phyloP scores from a whole-genome alignment of 2,797 vertebrate species.

The Pangasius mekongensis region DNA sequence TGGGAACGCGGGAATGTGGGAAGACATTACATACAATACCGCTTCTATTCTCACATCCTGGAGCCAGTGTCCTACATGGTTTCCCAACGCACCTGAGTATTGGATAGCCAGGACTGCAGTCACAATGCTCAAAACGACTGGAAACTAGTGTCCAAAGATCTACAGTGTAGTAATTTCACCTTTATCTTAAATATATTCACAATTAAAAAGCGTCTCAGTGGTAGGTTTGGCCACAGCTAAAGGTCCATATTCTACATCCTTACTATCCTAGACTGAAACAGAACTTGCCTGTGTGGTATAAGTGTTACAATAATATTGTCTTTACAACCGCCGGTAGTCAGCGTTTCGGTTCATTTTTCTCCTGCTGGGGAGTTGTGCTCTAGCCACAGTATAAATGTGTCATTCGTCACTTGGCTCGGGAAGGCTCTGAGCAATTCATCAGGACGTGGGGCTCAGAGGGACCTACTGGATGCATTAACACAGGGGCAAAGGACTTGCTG shows the following conservation, averaged over 20 bases:
- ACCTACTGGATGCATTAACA: conserved; percentile 35
- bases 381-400: not conserved
- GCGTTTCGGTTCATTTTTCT: conserved; percentile 48
- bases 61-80: too few species aligned
- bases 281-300: conserved; percentile 49
- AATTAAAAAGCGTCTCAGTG: not conserved
- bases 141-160: not conserved
- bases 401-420: conserved; percentile 17
- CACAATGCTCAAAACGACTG: not conserved
- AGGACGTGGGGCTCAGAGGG: conserved; percentile 18
- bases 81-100: not conserved
- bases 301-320: conserved; percentile 65
- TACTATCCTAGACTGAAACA: not conserved
- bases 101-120: not conserved
- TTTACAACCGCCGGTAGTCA: conserved; percentile 60
- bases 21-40: not conserved
- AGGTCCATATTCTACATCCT: not conserved
- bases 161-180: not conserved
- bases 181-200: not conserved
- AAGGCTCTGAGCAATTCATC: conserved; percentile 27
- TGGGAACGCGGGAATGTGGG: not conserved
- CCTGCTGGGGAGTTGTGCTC: conserved; percentile 20
- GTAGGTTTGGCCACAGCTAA: not conserved
- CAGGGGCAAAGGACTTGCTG: not conserved
- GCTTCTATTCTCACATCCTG: not conserved